Conservation (phyloP, 2,888 invertebrate genomes). For the Hetaerina titia region DNA sequence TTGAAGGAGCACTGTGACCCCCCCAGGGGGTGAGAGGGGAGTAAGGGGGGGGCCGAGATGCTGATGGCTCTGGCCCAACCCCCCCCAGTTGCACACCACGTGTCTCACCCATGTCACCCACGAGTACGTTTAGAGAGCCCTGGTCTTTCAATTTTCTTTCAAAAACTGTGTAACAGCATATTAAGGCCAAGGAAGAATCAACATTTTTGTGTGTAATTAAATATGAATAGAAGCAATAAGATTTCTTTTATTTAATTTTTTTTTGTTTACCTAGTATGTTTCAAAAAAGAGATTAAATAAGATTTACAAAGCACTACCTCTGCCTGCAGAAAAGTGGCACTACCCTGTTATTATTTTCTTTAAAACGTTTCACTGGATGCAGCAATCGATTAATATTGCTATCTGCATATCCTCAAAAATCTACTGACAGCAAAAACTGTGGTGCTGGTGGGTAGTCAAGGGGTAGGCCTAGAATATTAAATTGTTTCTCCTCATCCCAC, state of each 20-base stretch:
- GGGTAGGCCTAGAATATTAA: conserved; percentile 47
- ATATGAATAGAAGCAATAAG: conserved; percentile 62
- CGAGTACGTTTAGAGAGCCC: conserved; percentile 28
- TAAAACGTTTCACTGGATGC: conserved; percentile 58
- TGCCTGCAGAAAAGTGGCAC: conserved; percentile 67
- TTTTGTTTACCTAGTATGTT: conserved; percentile 54
- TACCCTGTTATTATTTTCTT: conserved; percentile 65
- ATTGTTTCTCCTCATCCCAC: conserved; percentile 40
- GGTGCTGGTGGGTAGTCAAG: conserved; percentile 42
- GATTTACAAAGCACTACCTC: conserved; percentile 66
- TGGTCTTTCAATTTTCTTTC: conserved; percentile 22
- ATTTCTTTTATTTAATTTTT: conserved; percentile 48
- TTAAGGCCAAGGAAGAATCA: conserved; percentile 67
- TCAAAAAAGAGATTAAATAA: conserved; percentile 64
- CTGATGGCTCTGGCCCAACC: background rate
- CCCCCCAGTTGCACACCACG: conserved; percentile 12
- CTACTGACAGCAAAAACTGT: conserved; percentile 63
- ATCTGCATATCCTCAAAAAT: conserved; percentile 55
- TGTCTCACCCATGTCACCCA: conserved; percentile 38
- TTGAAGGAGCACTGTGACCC: background rate
- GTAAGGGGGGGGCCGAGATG: background rate
- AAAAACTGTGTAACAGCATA: conserved; percentile 61
- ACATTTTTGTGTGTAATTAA: conserved; percentile 61
- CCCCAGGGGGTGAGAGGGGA: background rate
- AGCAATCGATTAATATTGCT: conserved; percentile 66